Base-by-base conservation (phyloP, 2,888 invertebrate species). In the Cryptosula pallasiana region DNA sequence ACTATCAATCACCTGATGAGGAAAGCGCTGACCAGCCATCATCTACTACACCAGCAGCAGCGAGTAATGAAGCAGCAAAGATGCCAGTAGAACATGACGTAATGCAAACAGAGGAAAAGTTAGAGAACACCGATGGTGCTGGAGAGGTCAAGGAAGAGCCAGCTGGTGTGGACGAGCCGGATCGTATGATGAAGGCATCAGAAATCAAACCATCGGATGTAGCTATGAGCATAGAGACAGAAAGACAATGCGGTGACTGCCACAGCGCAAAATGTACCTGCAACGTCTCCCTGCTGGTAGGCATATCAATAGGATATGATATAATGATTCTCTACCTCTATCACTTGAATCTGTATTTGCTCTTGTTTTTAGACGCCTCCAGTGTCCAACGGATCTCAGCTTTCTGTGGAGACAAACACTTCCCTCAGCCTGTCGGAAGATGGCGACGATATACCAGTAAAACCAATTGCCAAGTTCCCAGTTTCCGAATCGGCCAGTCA, bases 1-100 rank as follows among this genome's bases (percentile, higher is more conserved):
- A 63, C n/a, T 63, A 63, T 32, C 63, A 63, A 32, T 63, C 63
- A 25, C 63, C 63, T 27, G 63, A 29, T 63, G 63, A 32, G n/a
- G 32, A 9, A 5, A 32, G 27, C 13, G 32, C 20, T 9, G 57
- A 57, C n/a, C 16, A 63, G 29, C 34, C 63, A 32, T 16, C 27
- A 32, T 32, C 32, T 25, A 16, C 63, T 13, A 13, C 29, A 5
- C 34, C 63, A 5, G 25, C 63, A 9, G 34, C 20, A 63, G 34
- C 32, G 27, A 5, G 25, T 3, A 23, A n/a, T 5, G 57, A 25
- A 23, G 5, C 57, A 9, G 63, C 34, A 1, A 32, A 32, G 5
- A 32, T 29, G 27, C 29, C 32, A 63, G 63, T 29, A 5, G 25
- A 9, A 34, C 32, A 63, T 9, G 9, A 2, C 13, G 55, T 3